Conservation (phyloP, 2,797 vertebrate species). For the Antennarius maculatus region DNA sequence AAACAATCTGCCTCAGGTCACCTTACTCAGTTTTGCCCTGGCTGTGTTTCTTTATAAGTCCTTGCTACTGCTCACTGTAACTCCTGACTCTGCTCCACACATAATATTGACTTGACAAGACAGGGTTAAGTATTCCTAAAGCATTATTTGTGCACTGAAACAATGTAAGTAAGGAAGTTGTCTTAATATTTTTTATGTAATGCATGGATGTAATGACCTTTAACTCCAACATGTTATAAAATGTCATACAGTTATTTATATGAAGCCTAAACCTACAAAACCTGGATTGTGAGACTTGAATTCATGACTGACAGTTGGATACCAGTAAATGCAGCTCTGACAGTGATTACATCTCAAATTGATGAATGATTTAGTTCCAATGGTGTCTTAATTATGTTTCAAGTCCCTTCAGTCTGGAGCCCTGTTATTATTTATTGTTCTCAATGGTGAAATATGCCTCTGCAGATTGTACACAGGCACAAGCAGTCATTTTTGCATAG, state of each 20-base stretch:
- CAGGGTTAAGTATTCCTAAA: background rate
- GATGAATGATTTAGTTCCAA: background rate
- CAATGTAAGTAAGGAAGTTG: background rate
- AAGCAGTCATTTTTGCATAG: no score
- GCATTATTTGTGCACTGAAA: background rate
- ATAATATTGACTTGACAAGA: constrained; percentile 3
- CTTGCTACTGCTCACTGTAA: constrained; percentile 9
- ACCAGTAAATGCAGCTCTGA: background rate
- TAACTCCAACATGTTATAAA: background rate
- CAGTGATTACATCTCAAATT: background rate
- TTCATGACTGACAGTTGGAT: background rate
- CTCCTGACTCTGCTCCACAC: constrained; percentile 6
- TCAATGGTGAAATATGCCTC: background rate
- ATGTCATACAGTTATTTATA: background rate
- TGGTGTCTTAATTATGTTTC: background rate
- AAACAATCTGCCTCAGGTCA: constrained; percentile 56
- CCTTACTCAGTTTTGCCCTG: constrained; percentile 21
- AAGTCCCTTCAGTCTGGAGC: background rate
- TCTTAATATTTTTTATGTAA: background rate
- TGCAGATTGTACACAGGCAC: background rate
- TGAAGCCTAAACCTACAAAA: background rate
- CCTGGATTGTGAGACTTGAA: background rate
- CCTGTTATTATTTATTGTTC: background rate
- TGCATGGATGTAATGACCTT: background rate
- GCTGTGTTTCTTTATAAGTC: constrained; percentile 7